Base-by-base conservation (phyloP, 2,888 invertebrate genomes). In the Chironomus tentans region DNA sequence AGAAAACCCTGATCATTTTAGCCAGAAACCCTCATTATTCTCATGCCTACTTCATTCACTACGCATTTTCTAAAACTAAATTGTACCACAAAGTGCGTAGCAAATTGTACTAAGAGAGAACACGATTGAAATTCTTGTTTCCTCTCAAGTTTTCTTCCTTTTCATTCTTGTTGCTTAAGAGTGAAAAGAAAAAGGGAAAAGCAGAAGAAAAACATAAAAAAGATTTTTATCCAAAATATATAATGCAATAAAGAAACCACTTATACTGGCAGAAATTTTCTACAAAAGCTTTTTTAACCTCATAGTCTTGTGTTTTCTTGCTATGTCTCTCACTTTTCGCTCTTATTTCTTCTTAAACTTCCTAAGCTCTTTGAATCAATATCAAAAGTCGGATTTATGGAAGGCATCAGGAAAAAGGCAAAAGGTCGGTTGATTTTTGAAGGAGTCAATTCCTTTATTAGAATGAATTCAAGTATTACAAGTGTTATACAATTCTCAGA, bases 231-330 rank as follows among this genome's bases (percentile, higher is more conserved):
- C 72, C 62, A 28, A 46, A 65, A 65, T 38, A 73, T 73, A 61
- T 73, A 38, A 65, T 18, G 65, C 73, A 73, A 73, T 73, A 73
- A 73, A 73, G 73, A 65, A 73, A 73, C 73, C 73, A 73, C 73
- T 73, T 73, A 65, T 73, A 50, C 28, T 15, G 46, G 62, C 73
- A 73, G 46, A 73, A 46, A 38, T 46, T 28, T 73, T 65, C 38
- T 4, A 38, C 38, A 56, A 50, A 15, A 21, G 71, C 10, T 56
- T 71, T 38, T 38, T 10, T 2, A 38, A 10, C 38, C 38, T 10
- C 38, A 38, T 10, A 38, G 38, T 38, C 38, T 38, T 38, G 1
- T 38, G 7, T 38, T 38, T 10, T 38, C 38, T 10, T 38, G 38
- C 7, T 10, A 38, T 38, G 10, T 38, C 38, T 38, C 38, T 38